Evolutionary conservation across 2,888 invertebrate genomes (phyloP).

Genomic region (Limnephilus auricula): DNA sequence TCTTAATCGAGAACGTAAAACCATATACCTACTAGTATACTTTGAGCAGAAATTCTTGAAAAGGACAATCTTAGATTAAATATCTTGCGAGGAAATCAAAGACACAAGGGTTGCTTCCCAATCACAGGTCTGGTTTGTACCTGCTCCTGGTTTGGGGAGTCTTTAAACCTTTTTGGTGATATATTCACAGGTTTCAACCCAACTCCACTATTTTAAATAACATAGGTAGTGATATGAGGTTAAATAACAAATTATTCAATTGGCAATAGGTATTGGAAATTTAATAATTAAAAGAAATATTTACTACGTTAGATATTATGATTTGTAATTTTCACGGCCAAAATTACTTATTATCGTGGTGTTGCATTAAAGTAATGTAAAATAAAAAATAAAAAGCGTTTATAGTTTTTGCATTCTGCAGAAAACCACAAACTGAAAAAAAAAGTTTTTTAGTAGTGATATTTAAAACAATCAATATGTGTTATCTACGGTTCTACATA

Average conservation of each 20-base stretch:
- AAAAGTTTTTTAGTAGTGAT: too few relatives aligned
- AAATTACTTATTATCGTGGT: too few relatives aligned
- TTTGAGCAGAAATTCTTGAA: conserved; percentile 25
- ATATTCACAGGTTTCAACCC: background rate
- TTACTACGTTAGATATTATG: background rate
- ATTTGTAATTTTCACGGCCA: too few relatives aligned
- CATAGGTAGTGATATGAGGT: background rate
- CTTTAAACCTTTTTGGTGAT: background rate
- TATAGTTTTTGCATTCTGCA: too few relatives aligned
- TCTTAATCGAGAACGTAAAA: conserved; percentile 32
- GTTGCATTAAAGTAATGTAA: too few relatives aligned
- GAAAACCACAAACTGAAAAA: too few relatives aligned
- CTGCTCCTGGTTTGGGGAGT: background rate
- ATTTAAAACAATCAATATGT: too few relatives aligned
- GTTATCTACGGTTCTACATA: too few relatives aligned
- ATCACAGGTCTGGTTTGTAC: background rate
- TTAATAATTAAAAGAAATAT: background rate
- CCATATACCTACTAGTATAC: conserved; percentile 6
- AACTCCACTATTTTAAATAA: background rate
- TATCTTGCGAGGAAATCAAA: conserved; percentile 23
- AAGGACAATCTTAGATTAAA: conserved; percentile 2
- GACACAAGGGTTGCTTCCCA: background rate
- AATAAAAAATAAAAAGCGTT: too few relatives aligned
- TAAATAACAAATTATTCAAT: background rate
- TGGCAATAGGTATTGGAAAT: background rate